A percentile compares a stretch with the other conserved stretches of the same genome.
These are phyloP conservation scores for Caenorhabditis imperialis DNA, from an alignment of 2,888 invertebrate species.

Conservation along the genomic window DNA sequence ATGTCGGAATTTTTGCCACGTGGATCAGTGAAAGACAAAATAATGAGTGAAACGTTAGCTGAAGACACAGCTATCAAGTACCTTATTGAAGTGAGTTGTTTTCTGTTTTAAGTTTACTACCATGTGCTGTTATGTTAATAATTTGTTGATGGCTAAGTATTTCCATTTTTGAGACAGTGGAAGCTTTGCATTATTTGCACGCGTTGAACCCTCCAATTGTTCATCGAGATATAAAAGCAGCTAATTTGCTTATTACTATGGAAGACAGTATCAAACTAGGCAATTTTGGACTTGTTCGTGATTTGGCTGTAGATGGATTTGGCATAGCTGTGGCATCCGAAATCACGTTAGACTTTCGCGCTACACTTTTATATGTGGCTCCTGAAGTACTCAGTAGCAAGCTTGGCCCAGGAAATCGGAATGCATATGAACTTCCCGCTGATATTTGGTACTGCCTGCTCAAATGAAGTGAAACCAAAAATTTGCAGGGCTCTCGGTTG, in stretches of 20 bases:
- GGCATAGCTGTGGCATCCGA: constrained; percentile 67
- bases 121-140: neutral
- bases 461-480: too few species aligned
- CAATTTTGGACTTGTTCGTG: constrained; percentile 69
- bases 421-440: constrained; percentile 62
- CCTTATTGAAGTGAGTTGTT: constrained; percentile 57
- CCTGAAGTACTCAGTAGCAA: constrained; percentile 66
- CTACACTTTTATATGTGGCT: constrained; percentile 65
- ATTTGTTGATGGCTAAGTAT: neutral
- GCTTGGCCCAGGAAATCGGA: constrained; percentile 64
- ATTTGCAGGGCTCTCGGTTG: constrained; percentile 64
- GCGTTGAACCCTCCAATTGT: constrained; percentile 58
- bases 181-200: constrained; percentile 66
- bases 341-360: constrained; percentile 66
- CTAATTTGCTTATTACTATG: constrained; percentile 63
- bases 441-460: constrained; percentile 60
- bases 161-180: constrained; percentile 52
- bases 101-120: neutral
- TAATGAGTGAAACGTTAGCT: constrained; percentile 53
- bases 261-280: constrained; percentile 66
- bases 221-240: constrained; percentile 69
- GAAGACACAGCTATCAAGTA: constrained; percentile 64
- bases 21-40: constrained; percentile 63
- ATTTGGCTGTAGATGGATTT: constrained; percentile 67
- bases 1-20: constrained; percentile 63